phyloP scores from a whole-genome alignment of 2,113 vertebrate species.

The Hiodon alosoides region DNA sequence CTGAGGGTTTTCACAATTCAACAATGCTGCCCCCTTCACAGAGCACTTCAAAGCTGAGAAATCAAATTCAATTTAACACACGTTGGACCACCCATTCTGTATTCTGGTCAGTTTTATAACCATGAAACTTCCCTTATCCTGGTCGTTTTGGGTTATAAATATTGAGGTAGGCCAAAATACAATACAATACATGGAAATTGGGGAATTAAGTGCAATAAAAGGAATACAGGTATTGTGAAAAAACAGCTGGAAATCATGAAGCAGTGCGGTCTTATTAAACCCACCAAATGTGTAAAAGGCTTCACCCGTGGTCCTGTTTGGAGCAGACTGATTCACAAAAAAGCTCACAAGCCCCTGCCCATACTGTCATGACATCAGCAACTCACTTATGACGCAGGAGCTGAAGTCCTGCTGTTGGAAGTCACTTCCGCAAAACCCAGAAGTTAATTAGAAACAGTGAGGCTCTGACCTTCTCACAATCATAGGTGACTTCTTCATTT shows the following conservation, averaged over 20 bases:
- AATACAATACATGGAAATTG: too few relatives aligned
- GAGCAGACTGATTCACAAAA: neutral
- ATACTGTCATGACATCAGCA: neutral
- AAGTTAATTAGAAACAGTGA: too few relatives aligned
- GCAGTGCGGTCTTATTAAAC: slow-evolving; percentile 4
- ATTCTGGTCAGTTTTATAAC: neutral
- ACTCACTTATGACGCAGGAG: neutral
- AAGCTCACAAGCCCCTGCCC: neutral
- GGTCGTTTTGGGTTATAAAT: neutral
- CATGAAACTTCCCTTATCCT: neutral
- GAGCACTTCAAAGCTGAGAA: too few relatives aligned
- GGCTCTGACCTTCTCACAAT: too few relatives aligned
- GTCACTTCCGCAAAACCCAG: too few relatives aligned
- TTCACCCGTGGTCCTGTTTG: neutral
- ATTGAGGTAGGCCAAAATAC: slow-evolving; percentile 18
- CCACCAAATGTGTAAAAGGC: slow-evolving; percentile 4
- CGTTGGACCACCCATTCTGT: neutral
- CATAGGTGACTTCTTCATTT: slow-evolving; percentile 12
- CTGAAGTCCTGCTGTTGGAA: too few relatives aligned
- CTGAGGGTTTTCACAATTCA: too few relatives aligned
- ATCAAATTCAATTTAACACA: too few relatives aligned
- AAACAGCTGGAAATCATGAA: neutral
- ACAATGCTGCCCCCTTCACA: too few relatives aligned
- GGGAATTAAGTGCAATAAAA: too few relatives aligned
- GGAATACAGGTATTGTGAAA: too few relatives aligned